Percentiles rank a stretch among this genome's conserved stretches.
Conservation (phyloP, 2,888 invertebrate genomes). For the Andrena bicolor region DNA sequence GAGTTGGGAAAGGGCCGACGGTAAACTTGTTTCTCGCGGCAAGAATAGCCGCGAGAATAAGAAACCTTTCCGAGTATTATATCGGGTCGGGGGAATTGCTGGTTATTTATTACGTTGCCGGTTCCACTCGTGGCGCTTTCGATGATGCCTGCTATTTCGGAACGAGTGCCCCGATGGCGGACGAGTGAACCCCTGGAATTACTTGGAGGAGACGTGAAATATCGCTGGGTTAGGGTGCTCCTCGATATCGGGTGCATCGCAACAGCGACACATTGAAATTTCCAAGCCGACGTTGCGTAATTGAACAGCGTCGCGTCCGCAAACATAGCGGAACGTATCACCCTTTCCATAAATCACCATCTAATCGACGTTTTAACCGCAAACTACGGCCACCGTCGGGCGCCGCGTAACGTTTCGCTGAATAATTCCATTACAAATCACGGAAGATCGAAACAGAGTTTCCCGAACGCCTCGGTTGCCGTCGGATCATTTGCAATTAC, state of each 20-base stretch:
- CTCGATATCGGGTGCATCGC: conserved; percentile 3
- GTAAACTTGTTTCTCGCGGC: not conserved
- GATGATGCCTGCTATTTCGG: not conserved
- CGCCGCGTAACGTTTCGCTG: conserved; percentile 48
- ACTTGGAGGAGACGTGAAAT: conserved; percentile 4
- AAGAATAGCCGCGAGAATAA: not conserved
- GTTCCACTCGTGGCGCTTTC: not conserved
- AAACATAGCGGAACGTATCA: conserved; percentile 51
- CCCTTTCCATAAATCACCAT: conserved; percentile 62
- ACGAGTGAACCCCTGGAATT: conserved; percentile 22
- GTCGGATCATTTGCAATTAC: no score
- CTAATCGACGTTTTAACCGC: conserved; percentile 67
- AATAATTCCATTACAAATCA: conserved; percentile 50
- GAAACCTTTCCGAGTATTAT: not conserved
- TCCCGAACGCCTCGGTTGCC: not conserved
- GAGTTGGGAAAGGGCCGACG: not conserved
- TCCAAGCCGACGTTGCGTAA: conserved; percentile 39
- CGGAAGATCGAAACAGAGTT: not conserved
- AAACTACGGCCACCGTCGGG: conserved; percentile 32
- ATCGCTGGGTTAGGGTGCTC: not conserved
- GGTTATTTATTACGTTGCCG: not conserved
- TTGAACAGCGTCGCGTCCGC: conserved; percentile 46
- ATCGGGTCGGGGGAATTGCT: not conserved
- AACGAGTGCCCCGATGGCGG: not conserved
- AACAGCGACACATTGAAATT: conserved; percentile 41